Evolutionary conservation across 2,797 vertebrate species (phyloP).

Genomic region (Tamandua tetradactyla): DNA sequence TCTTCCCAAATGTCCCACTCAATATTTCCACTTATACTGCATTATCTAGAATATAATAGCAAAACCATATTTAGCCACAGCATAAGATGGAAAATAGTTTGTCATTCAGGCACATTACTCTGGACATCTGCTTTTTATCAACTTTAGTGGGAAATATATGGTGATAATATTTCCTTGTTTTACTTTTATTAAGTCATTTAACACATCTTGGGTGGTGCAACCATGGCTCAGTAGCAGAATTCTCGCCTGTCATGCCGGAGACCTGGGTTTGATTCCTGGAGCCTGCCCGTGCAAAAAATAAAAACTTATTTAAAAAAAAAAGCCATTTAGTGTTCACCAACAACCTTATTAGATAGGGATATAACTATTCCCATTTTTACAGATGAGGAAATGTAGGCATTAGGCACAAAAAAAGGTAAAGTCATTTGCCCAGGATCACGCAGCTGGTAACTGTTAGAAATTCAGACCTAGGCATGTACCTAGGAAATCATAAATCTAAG

Average conservation of each 20-base stretch:
- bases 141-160: background rate
- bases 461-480: background rate
- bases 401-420: background rate
- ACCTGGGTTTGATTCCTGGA: no score
- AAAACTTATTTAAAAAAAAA: no score
- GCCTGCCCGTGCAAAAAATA: no score
- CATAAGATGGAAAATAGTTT: background rate
- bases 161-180: background rate
- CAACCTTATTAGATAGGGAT: background rate
- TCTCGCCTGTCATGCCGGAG: no score
- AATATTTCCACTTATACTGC: background rate
- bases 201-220: no score
- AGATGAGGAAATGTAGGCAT: background rate
- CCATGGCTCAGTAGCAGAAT: no score
- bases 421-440: background rate
- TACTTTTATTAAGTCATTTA: background rate
- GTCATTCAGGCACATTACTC: background rate
- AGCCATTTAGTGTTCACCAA: background rate
- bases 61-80: background rate
- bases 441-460: background rate
- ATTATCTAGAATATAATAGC: no score
- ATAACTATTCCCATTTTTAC: background rate
- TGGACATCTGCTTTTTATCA: background rate
- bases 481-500: background rate
- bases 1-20: background rate